phyloP scores from a whole-genome alignment of 1,140 invertebrate genomes.

The Drosophila punjabiensis region DNA sequence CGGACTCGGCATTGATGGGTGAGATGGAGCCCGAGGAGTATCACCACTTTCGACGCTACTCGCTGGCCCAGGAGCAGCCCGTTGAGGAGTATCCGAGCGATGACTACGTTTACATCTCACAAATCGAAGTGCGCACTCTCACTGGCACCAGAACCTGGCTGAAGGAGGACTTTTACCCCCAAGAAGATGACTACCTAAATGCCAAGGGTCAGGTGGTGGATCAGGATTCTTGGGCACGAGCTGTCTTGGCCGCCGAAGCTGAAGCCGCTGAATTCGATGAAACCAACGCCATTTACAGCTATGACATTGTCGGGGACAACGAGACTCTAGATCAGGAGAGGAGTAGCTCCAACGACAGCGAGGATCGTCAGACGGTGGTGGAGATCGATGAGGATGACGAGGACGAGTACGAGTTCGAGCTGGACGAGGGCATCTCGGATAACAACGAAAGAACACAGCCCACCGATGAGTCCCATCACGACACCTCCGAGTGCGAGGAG shows the following conservation, averaged over 20 bases:
- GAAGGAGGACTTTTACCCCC: constrained; percentile 72
- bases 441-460: constrained; percentile 79
- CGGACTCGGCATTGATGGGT: constrained; percentile 73
- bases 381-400: constrained; percentile 79
- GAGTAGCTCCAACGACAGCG: constrained; percentile 71
- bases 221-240: constrained; percentile 48
- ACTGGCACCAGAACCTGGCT: constrained; percentile 75
- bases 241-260: constrained; percentile 60
- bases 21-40: constrained; percentile 80
- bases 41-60: constrained; percentile 79
- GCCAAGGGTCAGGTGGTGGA: constrained; percentile 21
- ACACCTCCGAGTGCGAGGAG: constrained; percentile 81
- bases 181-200: constrained; percentile 28
- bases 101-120: constrained; percentile 76
- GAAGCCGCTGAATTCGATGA: constrained; percentile 69
- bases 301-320: constrained; percentile 48
- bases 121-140: constrained; percentile 72
- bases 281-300: constrained; percentile 69
- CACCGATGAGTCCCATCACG: constrained; percentile 80
- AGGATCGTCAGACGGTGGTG: constrained; percentile 80
- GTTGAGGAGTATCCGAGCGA: constrained; percentile 80
- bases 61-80: constrained; percentile 75
- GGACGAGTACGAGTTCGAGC: constrained; percentile 70
- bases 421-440: constrained; percentile 82
- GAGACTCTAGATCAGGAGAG: constrained; percentile 37